Evolutionary conservation across 2,888 invertebrate species (phyloP), one percentile per base, ranked within the genome.

Genomic region (Meteorus cinctellus): DNA sequence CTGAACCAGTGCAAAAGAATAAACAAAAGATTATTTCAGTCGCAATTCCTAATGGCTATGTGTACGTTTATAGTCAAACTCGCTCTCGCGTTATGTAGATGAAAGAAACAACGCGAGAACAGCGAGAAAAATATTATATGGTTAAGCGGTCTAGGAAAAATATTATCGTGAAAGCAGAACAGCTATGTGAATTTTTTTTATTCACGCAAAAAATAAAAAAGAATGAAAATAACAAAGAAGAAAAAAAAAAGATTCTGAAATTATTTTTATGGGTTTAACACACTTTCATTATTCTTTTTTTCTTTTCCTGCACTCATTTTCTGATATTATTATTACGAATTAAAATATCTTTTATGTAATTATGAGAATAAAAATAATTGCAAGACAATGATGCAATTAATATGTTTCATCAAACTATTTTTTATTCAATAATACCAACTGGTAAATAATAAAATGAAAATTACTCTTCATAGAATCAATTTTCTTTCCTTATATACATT

Each of bases 51-150:
- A 70, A 70, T 70, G 60, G 59, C 27, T 29, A 41, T 8, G 70
- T 60, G 41, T 16, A 6, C 14, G 31, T 70, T 70, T 70, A 70
- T 60, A 24, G 27, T 14, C 16, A 41, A 45, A 70, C 41, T 60
- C 60, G 60, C 24, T 8, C 36, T 34, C 70, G 75, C 60, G 76
- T 72, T 68, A 76, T 48, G 65, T 16, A 41, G 24, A 67, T 45
- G 67, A 73, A 45, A 19, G 27, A 24, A 65, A 19, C 14, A 51
- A 31, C 27, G 51, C n/a, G 55, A 69, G 34, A 69, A 41, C 6
- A n/a, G 29, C 31, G 5, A 59, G n/a, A 69, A 68, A 68, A 55
- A 29, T 14, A 34, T 14, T 51, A 29, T 55, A 55, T 60, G 24
- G 24, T 24, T 27, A 60, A 12, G 8, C 14, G 59, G 27, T 14